phyloP scores from a whole-genome alignment of 2,113 vertebrate species.

The Thamnaconus septentrionalis region DNA sequence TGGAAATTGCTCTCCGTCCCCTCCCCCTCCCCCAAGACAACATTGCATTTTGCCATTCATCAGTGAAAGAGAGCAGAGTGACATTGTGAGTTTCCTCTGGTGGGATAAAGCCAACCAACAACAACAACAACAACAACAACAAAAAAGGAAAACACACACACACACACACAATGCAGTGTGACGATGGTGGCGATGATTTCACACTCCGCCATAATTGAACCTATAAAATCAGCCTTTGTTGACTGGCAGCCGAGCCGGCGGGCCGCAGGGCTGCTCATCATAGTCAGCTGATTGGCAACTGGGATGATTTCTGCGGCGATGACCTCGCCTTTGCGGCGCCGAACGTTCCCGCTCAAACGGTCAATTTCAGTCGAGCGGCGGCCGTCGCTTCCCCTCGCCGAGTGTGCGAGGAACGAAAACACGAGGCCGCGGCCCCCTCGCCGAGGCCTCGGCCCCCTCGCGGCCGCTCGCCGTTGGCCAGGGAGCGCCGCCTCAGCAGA shows the following conservation, averaged over 20 bases:
- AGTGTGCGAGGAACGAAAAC: no score
- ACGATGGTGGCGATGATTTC: constrained; percentile 49
- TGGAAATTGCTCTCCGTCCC: constrained; percentile 61
- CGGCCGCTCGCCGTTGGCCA: no score
- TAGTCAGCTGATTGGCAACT: constrained; percentile 57
- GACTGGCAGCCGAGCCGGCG: constrained; percentile 14
- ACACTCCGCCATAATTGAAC: constrained; percentile 57
- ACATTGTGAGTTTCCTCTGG: constrained; percentile 69
- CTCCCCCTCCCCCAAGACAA: constrained; percentile 61
- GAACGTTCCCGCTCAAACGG: constrained; percentile 19
- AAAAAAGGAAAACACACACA: no score
- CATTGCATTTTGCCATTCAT: constrained; percentile 69
- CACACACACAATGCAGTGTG: constrained; percentile 48
- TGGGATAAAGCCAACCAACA: constrained; percentile 54
- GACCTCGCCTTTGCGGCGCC: background rate
- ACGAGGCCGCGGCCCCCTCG: no score
- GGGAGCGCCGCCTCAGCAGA: constrained; percentile 1
- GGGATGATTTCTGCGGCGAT: constrained; percentile 43
- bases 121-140: constrained; percentile 15
- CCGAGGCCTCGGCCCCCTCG: no score
- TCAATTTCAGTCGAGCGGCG: constrained; percentile 46
- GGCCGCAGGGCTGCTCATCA: constrained; percentile 30
- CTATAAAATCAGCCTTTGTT: constrained; percentile 52
- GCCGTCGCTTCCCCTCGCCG: constrained; percentile 6
- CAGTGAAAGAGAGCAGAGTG: constrained; percentile 63